A percentile compares a stretch with the other conserved stretches of the same genome.
These are phyloP conservation scores for Cotesia vestalis DNA, from an alignment of 1,140 invertebrate species.

Conservation along the genomic window DNA sequence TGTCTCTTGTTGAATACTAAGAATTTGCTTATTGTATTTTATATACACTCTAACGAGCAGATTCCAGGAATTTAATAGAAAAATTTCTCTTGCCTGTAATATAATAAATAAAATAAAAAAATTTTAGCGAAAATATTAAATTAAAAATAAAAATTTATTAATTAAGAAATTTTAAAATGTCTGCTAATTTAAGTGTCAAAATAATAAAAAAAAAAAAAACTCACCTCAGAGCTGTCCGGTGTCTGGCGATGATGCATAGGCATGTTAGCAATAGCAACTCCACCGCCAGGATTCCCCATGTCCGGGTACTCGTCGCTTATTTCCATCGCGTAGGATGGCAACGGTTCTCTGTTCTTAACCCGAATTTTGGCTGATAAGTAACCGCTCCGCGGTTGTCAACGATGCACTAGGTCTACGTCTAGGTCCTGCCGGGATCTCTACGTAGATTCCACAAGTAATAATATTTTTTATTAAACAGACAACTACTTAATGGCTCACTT, in stretches of 20 bases:
- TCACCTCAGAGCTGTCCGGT: conserved; percentile 59
- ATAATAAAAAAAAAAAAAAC: conserved; percentile 36
- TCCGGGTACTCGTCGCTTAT: conserved; percentile 82
- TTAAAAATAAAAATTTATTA: too few species aligned
- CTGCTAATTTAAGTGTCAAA: not conserved
- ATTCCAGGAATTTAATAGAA: too few species aligned
- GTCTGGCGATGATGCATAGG: conserved; percentile 52
- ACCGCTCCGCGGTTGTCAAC: conserved; percentile 38
- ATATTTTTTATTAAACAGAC: too few species aligned
- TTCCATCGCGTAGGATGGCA: conserved; percentile 85
- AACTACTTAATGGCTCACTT: too few species aligned
- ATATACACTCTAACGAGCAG: too few species aligned
- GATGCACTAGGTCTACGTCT: conserved; percentile 2
- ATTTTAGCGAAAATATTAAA: too few species aligned
- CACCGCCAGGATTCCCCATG: conserved; percentile 56
- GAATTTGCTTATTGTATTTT: too few species aligned
- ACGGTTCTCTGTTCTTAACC: conserved; percentile 87
- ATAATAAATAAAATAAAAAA: too few species aligned
- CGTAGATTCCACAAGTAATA: not conserved
- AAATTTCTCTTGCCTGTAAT: too few species aligned
- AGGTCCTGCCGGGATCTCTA: not conserved
- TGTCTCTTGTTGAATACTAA: too few species aligned
- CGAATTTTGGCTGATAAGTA: conserved; percentile 81
- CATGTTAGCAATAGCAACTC: conserved; percentile 54
- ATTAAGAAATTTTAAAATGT: too few species aligned